Evolutionary conservation across 2,888 invertebrate genomes (phyloP), one percentile per base, ranked within the genome.

Genomic region (Lycophotia porphyrea): DNA sequence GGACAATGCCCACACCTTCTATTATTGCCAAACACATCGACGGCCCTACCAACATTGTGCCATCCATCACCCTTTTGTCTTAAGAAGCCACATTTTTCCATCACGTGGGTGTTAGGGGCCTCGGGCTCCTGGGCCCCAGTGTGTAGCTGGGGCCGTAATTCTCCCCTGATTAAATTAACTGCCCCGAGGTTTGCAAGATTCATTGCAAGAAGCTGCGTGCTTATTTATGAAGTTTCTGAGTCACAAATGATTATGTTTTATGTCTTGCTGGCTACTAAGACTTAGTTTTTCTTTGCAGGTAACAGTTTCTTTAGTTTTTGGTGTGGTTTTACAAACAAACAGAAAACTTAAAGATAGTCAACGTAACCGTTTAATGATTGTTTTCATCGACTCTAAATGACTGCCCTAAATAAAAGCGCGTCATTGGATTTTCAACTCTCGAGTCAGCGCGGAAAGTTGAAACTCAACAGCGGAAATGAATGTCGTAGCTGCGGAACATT

Each of bases 81-180:
- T 55, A 83, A 39, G 49, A 69, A 69, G 79, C 71, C 64, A 71
- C 72, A 81, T 75, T 85, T 83, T 85, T 78, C 73, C 64, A 71
- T 74, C 77, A 39, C 42, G 67, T 64, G 44, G 75, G 79, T 75
- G 72, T 79, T 73, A 74, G 21, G 24, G 36, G 65, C 66, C 27
- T n/a, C 55, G 0, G 47, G 44, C 61, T n/a, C n/a, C 36, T 9
- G 61, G 47, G 60, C 74, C 66, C 55, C 55, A 72, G 71, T 64
- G 79, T 65, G 61, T 47, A 61, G 67, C 71, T 8, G 21, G 60
- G 49, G 52, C 67, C 71, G 74, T 83, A 76, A 72, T 81, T 85
- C 80, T 78, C 76, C 66, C 60, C 76, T 84, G 79, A 85, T 85
- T 87, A 74, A 87, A 85, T 87, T 80, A 84, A 81, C 79, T 85